phyloP scores from a whole-genome alignment of 2,113 vertebrate genomes.

The Sturnira hondurensis region DNA sequence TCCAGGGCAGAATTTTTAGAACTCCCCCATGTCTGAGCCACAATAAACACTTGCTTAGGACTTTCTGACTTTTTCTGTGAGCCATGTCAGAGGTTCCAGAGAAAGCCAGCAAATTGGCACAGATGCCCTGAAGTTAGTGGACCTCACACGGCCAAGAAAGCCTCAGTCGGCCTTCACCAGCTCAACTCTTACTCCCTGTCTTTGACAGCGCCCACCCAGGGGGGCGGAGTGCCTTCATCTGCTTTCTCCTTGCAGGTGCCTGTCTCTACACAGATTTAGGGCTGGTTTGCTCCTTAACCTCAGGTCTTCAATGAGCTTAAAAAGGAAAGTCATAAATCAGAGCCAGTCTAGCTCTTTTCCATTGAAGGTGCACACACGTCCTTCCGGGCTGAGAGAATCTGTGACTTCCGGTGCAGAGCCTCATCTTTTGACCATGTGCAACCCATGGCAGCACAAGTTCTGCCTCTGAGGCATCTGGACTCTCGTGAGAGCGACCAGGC shows the following conservation, averaged over 20 bases:
- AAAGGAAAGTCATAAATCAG: not conserved
- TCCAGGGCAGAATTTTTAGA: not conserved
- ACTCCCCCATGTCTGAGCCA: not conserved
- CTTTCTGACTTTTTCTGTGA: not conserved
- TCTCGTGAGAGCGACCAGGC: not conserved
- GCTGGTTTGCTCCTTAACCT: not conserved
- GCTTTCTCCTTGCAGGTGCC: rapidly evolving
- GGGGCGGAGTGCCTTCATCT: rapidly evolving
- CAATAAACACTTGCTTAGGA: not conserved
- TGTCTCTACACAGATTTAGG: not conserved
- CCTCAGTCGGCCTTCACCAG: not conserved
- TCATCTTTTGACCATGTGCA: not conserved
- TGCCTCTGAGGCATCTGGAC: not conserved
- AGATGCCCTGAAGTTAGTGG: not conserved
- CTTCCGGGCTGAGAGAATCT: not conserved
- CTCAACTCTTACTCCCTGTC: not conserved
- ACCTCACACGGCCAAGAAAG: not conserved
- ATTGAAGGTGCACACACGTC: rapidly evolving
- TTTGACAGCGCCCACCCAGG: rapidly evolving
- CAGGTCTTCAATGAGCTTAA: not conserved
- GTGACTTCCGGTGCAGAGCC: not conserved
- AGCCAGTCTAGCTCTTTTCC: not conserved
- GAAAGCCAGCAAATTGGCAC: not conserved
- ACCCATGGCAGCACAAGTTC: not conserved
- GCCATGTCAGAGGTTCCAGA: not conserved